Conservation (phyloP, 2,888 invertebrate genomes). For the Lysandra bellargus region DNA sequence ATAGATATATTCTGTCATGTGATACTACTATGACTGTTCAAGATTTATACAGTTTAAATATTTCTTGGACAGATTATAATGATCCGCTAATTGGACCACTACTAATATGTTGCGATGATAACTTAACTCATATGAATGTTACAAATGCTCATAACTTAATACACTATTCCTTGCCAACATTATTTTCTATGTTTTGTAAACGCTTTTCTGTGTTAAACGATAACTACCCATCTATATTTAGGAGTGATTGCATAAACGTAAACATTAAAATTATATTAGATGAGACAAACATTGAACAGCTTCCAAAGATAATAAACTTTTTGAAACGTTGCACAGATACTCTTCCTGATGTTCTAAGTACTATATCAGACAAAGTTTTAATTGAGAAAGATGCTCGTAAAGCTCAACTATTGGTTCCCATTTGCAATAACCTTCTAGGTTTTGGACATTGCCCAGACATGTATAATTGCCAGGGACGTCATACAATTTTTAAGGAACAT, state of each 20-base stretch:
- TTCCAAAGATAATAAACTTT: conserved; percentile 82
- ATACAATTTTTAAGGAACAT: conserved; percentile 77
- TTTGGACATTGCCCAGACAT: conserved; percentile 83
- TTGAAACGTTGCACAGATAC: conserved; percentile 72
- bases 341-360: conserved; percentile 57
- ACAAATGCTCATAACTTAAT: conserved; percentile 84
- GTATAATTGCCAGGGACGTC: conserved; percentile 81
- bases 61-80: conserved; percentile 61
- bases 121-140: conserved; percentile 82
- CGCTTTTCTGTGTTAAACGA: conserved; percentile 85
- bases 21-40: conserved; percentile 63
- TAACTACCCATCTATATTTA: conserved; percentile 76
- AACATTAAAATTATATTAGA: conserved; percentile 81
- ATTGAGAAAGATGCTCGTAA: conserved; percentile 65
- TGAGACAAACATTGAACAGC: conserved; percentile 78
- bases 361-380: conserved; percentile 57
- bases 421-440: conserved; percentile 83
- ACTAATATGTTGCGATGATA: conserved; percentile 85
- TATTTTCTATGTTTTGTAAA: conserved; percentile 84
- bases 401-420: conserved; percentile 60
- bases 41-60: conserved; percentile 61
- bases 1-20: conserved; percentile 55
- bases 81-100: conserved; percentile 70
- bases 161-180: conserved; percentile 85
- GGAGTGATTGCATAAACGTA: conserved; percentile 48